phyloP scores from a whole-genome alignment of 2,113 vertebrate species.

The Ceyx cyanopectus region DNA sequence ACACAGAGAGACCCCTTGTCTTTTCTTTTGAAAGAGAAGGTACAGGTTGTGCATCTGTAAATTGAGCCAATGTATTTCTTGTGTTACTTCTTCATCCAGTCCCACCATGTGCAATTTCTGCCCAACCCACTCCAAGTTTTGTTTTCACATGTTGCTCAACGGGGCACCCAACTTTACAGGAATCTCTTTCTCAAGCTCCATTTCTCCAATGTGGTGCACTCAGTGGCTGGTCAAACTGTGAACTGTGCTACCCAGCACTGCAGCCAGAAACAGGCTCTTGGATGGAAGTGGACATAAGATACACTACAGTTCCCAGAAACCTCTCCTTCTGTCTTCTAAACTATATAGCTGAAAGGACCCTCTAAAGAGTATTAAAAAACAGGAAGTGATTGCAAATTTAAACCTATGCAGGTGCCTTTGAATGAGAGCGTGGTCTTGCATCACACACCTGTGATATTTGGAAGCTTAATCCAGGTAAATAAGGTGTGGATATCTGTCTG shows the following conservation, averaged over 20 bases:
- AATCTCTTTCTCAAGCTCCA: background rate
- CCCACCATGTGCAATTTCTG: background rate
- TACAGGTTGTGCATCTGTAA: background rate
- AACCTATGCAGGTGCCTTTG: conserved; percentile 69
- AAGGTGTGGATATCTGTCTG: conserved; percentile 76
- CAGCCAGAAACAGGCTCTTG: background rate
- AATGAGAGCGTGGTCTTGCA: conserved; percentile 69
- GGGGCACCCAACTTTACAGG: background rate
- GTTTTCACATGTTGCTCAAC: conserved; percentile 18
- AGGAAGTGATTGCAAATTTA: conserved; percentile 74
- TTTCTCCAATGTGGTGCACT: background rate
- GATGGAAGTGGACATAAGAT: background rate
- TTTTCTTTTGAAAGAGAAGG: background rate
- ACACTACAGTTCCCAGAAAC: conserved; percentile 26
- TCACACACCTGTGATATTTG: conserved; percentile 76
- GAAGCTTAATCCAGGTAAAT: conserved; percentile 70
- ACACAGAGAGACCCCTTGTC: background rate
- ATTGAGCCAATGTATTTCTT: background rate
- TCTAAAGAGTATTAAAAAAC: conserved; percentile 56
- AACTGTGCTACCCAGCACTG: background rate
- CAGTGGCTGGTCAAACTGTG: background rate
- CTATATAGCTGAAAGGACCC: conserved; percentile 16
- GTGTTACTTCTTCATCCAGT: background rate
- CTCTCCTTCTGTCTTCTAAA: background rate
- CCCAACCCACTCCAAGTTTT: conserved; percentile 3